A percentile compares a stretch with the other conserved stretches of the same genome.
These are phyloP conservation scores for Netelia fuscicornis DNA, from an alignment of 2,888 invertebrate species.

Conservation along the genomic window DNA sequence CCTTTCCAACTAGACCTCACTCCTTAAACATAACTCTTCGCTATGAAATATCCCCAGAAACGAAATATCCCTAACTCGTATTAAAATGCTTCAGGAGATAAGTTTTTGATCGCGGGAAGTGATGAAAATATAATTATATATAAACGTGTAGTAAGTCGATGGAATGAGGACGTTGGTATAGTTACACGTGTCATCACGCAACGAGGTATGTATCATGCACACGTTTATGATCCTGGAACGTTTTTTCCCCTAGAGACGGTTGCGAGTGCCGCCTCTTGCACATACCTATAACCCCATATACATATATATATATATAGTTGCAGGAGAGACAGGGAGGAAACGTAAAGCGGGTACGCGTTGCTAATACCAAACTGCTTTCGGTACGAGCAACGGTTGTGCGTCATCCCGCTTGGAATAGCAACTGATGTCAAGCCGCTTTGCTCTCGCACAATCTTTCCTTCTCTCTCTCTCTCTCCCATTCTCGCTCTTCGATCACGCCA, in stretches of 20 bases:
- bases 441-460: constrained; percentile 28
- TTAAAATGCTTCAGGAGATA: neutral
- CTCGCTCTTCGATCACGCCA: constrained; percentile 26
- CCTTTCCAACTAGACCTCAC: too few species aligned
- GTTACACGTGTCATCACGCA: constrained; percentile 34
- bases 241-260: constrained; percentile 12
- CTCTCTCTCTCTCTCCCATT: constrained; percentile 25
- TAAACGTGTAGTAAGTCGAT: neutral
- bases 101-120: too few species aligned
- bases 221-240: constrained; percentile 26
- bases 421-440: constrained; percentile 81
- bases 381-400: constrained; percentile 74
- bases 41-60: neutral
- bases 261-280: constrained; percentile 25
- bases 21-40: too few species aligned
- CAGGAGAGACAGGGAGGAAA: constrained; percentile 18
- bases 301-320: neutral
- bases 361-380: constrained; percentile 34
- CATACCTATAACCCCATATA: neutral
- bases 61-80: neutral
- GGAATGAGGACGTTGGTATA: constrained; percentile 12
- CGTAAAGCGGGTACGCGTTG: constrained; percentile 44
- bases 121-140: neutral
- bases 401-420: constrained; percentile 83
- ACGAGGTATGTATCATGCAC: constrained; percentile 39